Percentiles rank a stretch among this genome's conserved stretches.
phyloP scores from a whole-genome alignment of 2,888 invertebrate genomes.

The Julus scandinavius region DNA sequence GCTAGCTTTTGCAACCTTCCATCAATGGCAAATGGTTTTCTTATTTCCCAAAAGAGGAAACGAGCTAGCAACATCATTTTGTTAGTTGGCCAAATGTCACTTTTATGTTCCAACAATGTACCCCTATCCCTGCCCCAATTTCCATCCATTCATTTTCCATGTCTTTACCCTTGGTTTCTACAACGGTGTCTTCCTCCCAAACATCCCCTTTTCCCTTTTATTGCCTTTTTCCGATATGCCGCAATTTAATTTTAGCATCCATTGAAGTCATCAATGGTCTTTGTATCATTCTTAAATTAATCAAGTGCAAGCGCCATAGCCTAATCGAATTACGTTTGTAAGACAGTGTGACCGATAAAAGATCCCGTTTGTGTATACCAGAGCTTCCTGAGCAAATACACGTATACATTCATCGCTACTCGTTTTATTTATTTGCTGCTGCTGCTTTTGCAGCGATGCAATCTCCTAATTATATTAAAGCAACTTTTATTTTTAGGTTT shows the following conservation, averaged over 20 bases:
- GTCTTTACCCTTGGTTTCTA: background rate
- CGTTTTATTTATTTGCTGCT: background rate
- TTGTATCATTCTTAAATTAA: slow-evolving; percentile 1
- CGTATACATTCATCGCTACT: background rate
- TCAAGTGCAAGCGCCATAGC: background rate
- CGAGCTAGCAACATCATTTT: background rate
- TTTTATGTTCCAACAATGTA: background rate
- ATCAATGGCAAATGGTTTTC: background rate
- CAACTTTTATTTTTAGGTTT: background rate
- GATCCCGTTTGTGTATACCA: background rate
- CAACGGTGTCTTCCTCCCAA: background rate
- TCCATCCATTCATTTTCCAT: background rate
- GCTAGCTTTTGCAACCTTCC: background rate
- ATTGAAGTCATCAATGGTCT: slow-evolving; percentile 1
- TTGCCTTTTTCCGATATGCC: slow-evolving; percentile 1
- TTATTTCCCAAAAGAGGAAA: slow-evolving; percentile 1
- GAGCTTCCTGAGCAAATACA: background rate
- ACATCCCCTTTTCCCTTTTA: background rate
- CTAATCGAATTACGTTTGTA: background rate
- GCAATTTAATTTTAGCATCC: slow-evolving; percentile 1
- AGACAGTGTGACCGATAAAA: background rate
- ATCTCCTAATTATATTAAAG: background rate
- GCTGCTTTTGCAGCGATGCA: background rate
- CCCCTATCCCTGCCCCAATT: background rate
- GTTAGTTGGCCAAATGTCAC: background rate